phyloP scores from a whole-genome alignment of 2,797 vertebrate genomes.

The Rhadinocentrus ornatus region DNA sequence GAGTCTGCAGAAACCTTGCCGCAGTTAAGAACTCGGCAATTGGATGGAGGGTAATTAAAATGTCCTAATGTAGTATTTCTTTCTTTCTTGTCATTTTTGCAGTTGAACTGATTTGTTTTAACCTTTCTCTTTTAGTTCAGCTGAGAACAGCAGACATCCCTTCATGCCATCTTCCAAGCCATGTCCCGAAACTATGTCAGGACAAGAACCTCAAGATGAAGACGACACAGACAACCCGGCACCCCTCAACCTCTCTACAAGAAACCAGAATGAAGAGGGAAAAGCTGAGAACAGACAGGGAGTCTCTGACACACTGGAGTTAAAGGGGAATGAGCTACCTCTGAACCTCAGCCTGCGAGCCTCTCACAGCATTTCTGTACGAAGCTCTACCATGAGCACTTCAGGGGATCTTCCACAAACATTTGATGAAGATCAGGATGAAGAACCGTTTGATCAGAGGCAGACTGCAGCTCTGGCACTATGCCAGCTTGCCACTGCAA shows the following conservation, averaged over 20 bases:
- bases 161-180: slow-evolving; percentile 20
- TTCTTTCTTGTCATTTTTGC: background rate
- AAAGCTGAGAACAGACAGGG: slow-evolving; percentile 37
- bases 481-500: slow-evolving; percentile 92
- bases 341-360: slow-evolving; percentile 92
- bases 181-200: slow-evolving; percentile 31
- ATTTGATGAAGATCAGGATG: slow-evolving; percentile 44
- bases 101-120: slow-evolving; percentile 1
- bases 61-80: background rate
- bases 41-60: slow-evolving; percentile 66
- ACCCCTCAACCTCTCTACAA: slow-evolving; percentile 96
- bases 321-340: slow-evolving; percentile 84
- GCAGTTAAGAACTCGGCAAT: slow-evolving; percentile 43
- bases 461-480: slow-evolving; percentile 94
- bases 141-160: slow-evolving; percentile 29
- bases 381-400: slow-evolving; percentile 14
- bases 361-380: slow-evolving; percentile 55
- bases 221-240: slow-evolving; percentile 63
- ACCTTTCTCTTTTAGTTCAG: slow-evolving; percentile 53
- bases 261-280: slow-evolving; percentile 61
- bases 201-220: slow-evolving; percentile 63
- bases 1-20: slow-evolving; percentile 65
- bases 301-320: slow-evolving; percentile 50
- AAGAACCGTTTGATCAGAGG: slow-evolving; percentile 90
- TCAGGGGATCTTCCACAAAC: slow-evolving; percentile 40